Evolutionary conservation across 2,797 vertebrate genomes (phyloP).

Genomic region (Antrozous pallidus): DNA sequence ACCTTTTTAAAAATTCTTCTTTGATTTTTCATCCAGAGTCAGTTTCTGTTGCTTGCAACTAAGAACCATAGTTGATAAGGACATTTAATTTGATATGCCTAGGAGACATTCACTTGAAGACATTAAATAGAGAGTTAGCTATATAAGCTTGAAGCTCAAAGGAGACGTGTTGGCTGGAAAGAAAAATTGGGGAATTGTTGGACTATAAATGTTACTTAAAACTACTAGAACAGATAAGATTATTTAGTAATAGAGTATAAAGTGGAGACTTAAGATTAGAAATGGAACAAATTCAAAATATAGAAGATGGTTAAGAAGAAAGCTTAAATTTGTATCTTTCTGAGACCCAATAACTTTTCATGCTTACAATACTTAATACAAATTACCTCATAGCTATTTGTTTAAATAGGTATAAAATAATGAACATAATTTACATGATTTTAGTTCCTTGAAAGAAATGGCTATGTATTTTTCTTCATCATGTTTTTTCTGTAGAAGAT

Average conservation of each 20-base stretch:
- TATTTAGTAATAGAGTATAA: background rate
- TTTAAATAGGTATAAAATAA: background rate
- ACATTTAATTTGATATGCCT: constrained; percentile 46
- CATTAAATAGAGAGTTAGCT: constrained; percentile 31
- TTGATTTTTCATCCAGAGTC: background rate
- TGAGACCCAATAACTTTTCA: background rate
- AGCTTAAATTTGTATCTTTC: background rate
- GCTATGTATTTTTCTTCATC: background rate
- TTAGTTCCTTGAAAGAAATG: background rate
- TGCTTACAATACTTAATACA: background rate
- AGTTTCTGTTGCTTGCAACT: constrained; percentile 47
- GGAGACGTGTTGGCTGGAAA: constrained; percentile 55
- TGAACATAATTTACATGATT: background rate
- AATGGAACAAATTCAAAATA: background rate
- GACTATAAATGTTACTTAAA: constrained; percentile 60
- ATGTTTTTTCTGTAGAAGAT: background rate
- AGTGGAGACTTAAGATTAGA: background rate
- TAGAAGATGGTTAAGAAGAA: background rate
- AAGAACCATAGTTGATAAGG: constrained; percentile 55
- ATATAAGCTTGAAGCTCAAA: constrained; percentile 34
- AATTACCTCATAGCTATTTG: background rate
- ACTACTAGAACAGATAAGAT: background rate
- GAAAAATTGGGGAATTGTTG: constrained; percentile 52
- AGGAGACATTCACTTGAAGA: constrained; percentile 43
- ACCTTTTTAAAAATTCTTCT: background rate